Base-by-base conservation (phyloP, 2,888 invertebrate genomes). In the Augochlorella aurata region DNA sequence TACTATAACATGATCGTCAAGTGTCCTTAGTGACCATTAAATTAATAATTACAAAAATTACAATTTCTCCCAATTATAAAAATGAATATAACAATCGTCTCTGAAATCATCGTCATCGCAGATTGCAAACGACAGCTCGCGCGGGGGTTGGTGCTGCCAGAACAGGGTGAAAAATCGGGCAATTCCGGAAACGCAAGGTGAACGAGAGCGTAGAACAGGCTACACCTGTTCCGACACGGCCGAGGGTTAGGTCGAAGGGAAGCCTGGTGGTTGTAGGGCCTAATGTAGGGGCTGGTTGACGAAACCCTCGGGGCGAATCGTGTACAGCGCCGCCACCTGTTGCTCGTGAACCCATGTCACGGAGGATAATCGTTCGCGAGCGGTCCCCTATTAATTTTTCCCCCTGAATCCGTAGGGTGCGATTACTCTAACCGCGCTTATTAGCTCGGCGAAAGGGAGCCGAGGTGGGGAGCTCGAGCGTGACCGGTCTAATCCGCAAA, bases 271-370 rank as follows among this genome's bases (percentile, higher is more conserved):
- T 66, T 73, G 71, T 77, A 79, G 77, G 29, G 29, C 29, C 29
- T 29, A 29, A 29, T 29, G 29, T 29, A 38, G 38, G 81, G 84
- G 76, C 70, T 81, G 79, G 47, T 75, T 49, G 69, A 52, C 38
- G 49, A 74, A 79, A 77, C 82, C 88, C 88, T 84, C 52, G 72
- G 81, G 83, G 83, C 80, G 63, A 87, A 84, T 76, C 82, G 77
- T 75, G 75, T 18, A n/a, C 52, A 82, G 73, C 67, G 66, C 79
- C 69, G 71, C 82, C 88, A 88, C 89, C 88, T 89, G 88, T 88
- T 89, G 82, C 86, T 65, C 21, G 21, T 16, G 45, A 24, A 70
- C 63, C 44, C 65, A 45, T 50, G 38, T n/a, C 65, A 45, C 61
- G 21, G 21, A 65, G 73, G 44, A 67, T 68, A 75, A 85, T 84